These are phyloP conservation scores for Empis livida DNA, from an alignment of 2,888 invertebrate genomes.

Conservation along the genomic window DNA sequence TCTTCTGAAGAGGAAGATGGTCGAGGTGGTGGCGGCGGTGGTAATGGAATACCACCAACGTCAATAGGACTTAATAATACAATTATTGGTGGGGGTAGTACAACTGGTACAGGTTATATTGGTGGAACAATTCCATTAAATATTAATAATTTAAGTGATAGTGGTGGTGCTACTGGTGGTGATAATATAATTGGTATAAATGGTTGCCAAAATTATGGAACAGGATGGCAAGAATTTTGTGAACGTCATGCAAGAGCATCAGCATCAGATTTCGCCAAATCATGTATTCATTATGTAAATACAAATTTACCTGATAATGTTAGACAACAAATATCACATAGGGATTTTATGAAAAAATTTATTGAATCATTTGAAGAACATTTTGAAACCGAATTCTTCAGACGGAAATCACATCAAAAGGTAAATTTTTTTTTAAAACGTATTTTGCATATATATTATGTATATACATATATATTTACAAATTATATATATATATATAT, in stretches of 20 bases:
- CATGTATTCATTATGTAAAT: slow-evolving; percentile 66
- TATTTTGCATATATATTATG: too few species aligned
- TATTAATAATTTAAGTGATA: background rate
- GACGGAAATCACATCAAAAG: slow-evolving; percentile 40
- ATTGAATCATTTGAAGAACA: slow-evolving; percentile 73
- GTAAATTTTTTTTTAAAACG: slow-evolving; percentile 23
- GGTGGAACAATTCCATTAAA: background rate
- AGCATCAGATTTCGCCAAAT: slow-evolving; percentile 78
- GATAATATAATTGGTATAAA: slow-evolving; percentile 11
- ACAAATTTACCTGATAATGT: slow-evolving; percentile 53
- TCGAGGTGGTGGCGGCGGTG: background rate
- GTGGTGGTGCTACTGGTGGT: slow-evolving; percentile 16
- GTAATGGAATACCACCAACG: background rate
- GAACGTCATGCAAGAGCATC: slow-evolving; percentile 76
- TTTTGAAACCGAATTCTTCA: slow-evolving; percentile 65
- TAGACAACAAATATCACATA: slow-evolving; percentile 54
- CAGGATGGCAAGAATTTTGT: slow-evolving; percentile 72
- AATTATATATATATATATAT: too few species aligned
- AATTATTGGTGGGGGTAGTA: background rate
- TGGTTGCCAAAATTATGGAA: slow-evolving; percentile 48
- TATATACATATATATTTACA: too few species aligned
- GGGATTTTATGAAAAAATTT: slow-evolving; percentile 70
- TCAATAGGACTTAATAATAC: too few species aligned
- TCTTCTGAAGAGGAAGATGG: background rate
- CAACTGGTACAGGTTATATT: background rate